Evolutionary conservation across 1,140 invertebrate genomes (phyloP).

Genomic region (Coboldia fuscipes): DNA sequence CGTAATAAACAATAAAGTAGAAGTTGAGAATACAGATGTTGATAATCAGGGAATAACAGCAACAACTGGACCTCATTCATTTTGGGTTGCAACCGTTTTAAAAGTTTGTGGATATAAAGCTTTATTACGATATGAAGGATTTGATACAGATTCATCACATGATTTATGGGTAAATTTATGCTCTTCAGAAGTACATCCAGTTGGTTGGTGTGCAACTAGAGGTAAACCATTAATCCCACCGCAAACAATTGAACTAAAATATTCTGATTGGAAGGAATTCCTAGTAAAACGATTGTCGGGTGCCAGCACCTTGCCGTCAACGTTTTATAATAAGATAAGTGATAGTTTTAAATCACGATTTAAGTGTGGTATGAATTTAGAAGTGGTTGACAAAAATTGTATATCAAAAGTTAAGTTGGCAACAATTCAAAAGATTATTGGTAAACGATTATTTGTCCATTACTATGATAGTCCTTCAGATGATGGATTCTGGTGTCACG

Average conservation of each 20-base stretch:
- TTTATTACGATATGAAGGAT: conserved; percentile 83
- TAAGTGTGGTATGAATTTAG: conserved; percentile 60
- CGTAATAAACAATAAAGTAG: conserved; percentile 88
- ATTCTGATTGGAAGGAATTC: conserved; percentile 90
- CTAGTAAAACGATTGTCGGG: conserved; percentile 75
- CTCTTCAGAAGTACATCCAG: conserved; percentile 79
- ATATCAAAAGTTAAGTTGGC: conserved; percentile 85
- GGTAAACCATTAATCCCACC: conserved; percentile 89
- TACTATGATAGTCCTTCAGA: conserved; percentile 70
- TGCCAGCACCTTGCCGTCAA: conserved; percentile 76
- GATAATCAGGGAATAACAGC: conserved; percentile 44
- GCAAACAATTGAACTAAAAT: conserved; percentile 73
- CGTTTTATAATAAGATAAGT: conserved; percentile 73
- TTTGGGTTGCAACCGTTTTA: conserved; percentile 87
- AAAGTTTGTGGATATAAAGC: conserved; percentile 83
- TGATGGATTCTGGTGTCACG: conserved; percentile 88
- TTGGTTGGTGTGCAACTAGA: conserved; percentile 90
- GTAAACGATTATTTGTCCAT: conserved; percentile 71
- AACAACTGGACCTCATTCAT: conserved; percentile 51
- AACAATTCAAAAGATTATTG: conserved; percentile 70
- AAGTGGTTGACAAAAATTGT: conserved; percentile 89
- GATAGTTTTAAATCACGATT: conserved; percentile 67
- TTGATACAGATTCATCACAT: conserved; percentile 62
- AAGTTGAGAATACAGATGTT: conserved; percentile 80
- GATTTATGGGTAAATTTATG: conserved; percentile 95